Conservation (phyloP, 2,888 invertebrate species). For the Lasius fuliginosus region DNA sequence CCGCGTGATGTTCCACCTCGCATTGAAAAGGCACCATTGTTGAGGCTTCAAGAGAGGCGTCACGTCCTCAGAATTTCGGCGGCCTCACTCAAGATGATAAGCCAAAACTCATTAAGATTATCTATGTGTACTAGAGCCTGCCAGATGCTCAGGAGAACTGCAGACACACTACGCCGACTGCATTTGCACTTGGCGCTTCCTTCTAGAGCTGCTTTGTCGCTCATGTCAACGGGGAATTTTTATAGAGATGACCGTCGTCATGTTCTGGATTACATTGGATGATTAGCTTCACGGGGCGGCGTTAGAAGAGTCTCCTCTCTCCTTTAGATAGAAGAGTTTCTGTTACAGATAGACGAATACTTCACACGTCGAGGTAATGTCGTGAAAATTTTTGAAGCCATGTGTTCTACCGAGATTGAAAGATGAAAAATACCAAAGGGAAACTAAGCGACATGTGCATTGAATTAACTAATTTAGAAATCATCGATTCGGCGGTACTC, state of each 20-base stretch:
- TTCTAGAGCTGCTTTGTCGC: conserved; percentile 18
- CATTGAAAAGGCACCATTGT: conserved; percentile 47
- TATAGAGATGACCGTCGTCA: conserved; percentile 13
- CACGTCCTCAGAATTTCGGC: conserved; percentile 36
- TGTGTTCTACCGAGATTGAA: conserved; percentile 8
- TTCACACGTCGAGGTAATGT: conserved; percentile 31
- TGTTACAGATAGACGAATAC: conserved; percentile 22
- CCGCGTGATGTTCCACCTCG: conserved; percentile 31
- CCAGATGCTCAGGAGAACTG: conserved; percentile 45
- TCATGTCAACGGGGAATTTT: conserved; percentile 44
- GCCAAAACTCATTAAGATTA: conserved; percentile 46
- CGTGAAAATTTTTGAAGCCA: conserved; percentile 33
- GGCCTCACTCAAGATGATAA: conserved; percentile 42
- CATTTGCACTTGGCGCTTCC: conserved; percentile 43
- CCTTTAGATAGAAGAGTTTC: background rate
- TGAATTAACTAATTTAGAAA: background rate
- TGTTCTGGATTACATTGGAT: background rate
- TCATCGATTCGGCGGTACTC: background rate
- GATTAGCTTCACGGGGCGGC: background rate
- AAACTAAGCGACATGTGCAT: background rate
- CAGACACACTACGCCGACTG: conserved; percentile 43
- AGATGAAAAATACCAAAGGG: background rate
- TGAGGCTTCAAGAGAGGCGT: conserved; percentile 22
- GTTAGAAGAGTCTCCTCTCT: background rate
- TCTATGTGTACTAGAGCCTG: conserved; percentile 34